Evolutionary conservation across 2,888 invertebrate species (phyloP).

Genomic region (Rotaria sp.): DNA sequence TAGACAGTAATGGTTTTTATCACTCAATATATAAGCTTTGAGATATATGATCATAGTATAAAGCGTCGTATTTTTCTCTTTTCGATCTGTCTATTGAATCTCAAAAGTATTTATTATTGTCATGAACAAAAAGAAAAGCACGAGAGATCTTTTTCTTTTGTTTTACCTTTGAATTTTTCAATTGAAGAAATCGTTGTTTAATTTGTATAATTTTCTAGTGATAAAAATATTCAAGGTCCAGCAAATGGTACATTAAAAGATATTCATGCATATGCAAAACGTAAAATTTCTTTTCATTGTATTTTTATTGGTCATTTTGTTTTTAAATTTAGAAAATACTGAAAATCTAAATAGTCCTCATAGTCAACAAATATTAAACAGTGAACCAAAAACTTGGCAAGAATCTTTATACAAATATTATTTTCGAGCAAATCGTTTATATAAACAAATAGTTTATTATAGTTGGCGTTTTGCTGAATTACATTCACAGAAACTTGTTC

Average conservation of each 20-base stretch:
- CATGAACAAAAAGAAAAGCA: too few relatives aligned
- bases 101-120: too few relatives aligned
- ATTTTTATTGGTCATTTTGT: neutral
- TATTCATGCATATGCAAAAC: constrained; percentile 10
- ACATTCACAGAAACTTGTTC: constrained; percentile 76
- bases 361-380: neutral
- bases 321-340: neutral
- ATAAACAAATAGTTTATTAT: constrained; percentile 47
- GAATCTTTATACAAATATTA: constrained; percentile 7
- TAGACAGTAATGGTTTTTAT: too few relatives aligned
- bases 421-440: neutral
- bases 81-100: too few relatives aligned
- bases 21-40: too few relatives aligned
- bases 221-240: neutral
- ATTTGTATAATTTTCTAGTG: neutral
- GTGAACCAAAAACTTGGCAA: neutral
- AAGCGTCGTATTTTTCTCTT: too few relatives aligned
- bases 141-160: too few relatives aligned
- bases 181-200: too few relatives aligned
- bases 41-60: too few relatives aligned
- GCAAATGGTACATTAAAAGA: constrained; percentile 1
- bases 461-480: constrained; percentile 79
- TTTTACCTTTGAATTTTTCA: too few relatives aligned
- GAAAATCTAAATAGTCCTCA: neutral
- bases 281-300: neutral